These are phyloP conservation scores for Cheilosia variabilis DNA, from an alignment of 2,888 invertebrate species.

Conservation along the genomic window DNA sequence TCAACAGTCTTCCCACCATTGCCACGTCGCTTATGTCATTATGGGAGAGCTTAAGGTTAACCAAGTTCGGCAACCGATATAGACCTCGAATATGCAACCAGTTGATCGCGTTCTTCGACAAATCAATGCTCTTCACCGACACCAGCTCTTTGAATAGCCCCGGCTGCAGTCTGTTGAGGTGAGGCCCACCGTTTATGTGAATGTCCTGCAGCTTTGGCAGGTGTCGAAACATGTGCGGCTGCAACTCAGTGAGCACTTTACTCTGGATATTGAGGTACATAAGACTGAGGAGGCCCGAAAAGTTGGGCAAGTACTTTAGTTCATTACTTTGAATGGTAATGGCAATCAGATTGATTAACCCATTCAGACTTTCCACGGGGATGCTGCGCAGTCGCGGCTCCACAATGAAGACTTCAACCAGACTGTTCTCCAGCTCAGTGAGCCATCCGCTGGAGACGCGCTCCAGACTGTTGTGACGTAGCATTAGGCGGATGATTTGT, in stretches of 20 bases:
- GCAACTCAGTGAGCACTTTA: constrained; percentile 87
- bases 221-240: constrained; percentile 88
- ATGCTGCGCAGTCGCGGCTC: constrained; percentile 92
- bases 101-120: constrained; percentile 90
- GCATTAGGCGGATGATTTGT: constrained; percentile 91
- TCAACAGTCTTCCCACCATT: constrained; percentile 91
- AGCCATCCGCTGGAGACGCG: constrained; percentile 92
- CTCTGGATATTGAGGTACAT: constrained; percentile 90
- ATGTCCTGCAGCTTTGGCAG: constrained; percentile 90
- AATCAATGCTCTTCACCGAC: constrained; percentile 88
- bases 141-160: constrained; percentile 89
- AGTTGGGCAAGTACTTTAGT: constrained; percentile 90
- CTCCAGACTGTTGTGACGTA: constrained; percentile 92
- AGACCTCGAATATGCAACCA: constrained; percentile 92
- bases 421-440: constrained; percentile 89
- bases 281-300: constrained; percentile 88
- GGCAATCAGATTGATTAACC: constrained; percentile 91
- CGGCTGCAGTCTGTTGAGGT: constrained; percentile 88
- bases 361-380: constrained; percentile 90
- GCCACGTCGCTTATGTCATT: constrained; percentile 91
- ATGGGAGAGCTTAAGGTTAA: constrained; percentile 88
- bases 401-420: constrained; percentile 93
- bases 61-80: constrained; percentile 87
- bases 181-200: constrained; percentile 88
- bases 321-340: constrained; percentile 91